Evolutionary conservation across 2,888 invertebrate species (phyloP), one percentile per base, ranked within the genome.

Genomic region (Apodemia hepburni): DNA sequence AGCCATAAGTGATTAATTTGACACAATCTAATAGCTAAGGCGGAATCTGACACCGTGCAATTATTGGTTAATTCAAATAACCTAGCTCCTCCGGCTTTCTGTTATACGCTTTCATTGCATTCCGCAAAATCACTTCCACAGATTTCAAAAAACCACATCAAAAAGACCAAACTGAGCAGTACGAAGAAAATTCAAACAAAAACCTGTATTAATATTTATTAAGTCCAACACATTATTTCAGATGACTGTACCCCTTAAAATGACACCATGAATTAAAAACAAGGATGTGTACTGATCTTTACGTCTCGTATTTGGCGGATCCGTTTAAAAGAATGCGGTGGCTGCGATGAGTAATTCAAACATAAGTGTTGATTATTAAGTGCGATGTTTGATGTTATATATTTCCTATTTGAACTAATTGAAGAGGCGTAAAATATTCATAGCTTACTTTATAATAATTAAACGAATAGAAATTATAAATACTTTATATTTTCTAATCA

Each of bases 271-370:
- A 59, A 47, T 17, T 45, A 47, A 47, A 61, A 65, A 70, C 68
- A 72, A 73, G 72, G 71, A 73, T 72, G 68, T 71, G 64, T 66
- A 65, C 64, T 64, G 66, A 70, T 68, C 65, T 67, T 54, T 60
- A 51, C 54, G 17, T n/a, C 17, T 47, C 8, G 17, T 0, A 61
- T 62, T 65, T 64, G 63, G 61, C 47, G 58, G 64, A 57, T 51
- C 65, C 66, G 61, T 15, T 72, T 73, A 74, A 73, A 22, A 17
- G 51, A 47, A 47, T 74, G 72, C 69, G 69, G 66, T 65, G 66
- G 65, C 60, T 62, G 63, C 67, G 62, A 67, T 64, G 58, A 64
- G 69, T 69, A 71, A 71, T 70, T 67, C 68, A 69, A 72, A 68
- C 66, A 72, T 73, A 69, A 73, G 72, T 70, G 74, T 71, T 71